phyloP scores from a whole-genome alignment of 64 coral and sea anemone species.

The Catalaphyllia jardinei region DNA sequence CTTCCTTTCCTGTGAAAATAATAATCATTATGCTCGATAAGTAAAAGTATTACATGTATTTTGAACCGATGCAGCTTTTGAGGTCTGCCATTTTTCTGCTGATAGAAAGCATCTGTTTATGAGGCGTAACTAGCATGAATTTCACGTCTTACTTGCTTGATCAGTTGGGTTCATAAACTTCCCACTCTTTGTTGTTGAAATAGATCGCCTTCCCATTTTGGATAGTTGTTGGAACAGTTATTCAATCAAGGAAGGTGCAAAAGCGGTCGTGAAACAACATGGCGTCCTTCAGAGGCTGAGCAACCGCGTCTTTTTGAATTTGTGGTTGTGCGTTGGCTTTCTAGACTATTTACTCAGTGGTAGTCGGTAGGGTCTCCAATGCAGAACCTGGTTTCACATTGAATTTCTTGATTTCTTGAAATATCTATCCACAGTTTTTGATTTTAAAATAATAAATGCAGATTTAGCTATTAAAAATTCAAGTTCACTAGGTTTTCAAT shows the following conservation, averaged over 20 bases:
- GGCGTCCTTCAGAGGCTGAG: conserved; percentile 58
- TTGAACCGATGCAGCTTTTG: not conserved
- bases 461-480: too few species aligned
- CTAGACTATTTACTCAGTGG: not conserved
- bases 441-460: too few species aligned
- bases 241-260: not conserved
- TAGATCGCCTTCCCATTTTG: conserved; percentile 94
- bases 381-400: not conserved
- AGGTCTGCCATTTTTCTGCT: not conserved
- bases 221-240: not conserved
- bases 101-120: not conserved
- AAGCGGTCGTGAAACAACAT: conserved; percentile 60
- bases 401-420: not conserved
- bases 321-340: conserved; percentile 13
- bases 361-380: not conserved
- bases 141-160: conserved; percentile 87
- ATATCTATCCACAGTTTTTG: too few species aligned
- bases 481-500: too few species aligned
- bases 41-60: not conserved
- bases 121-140: not conserved
- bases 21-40: too few species aligned
- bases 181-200: conserved; percentile 97
- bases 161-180: conserved; percentile 99
- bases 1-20: conserved; percentile 84
- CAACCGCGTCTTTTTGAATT: not conserved